phyloP scores from a whole-genome alignment of 2,113 vertebrate species.

The Diphyllodes magnificus region DNA sequence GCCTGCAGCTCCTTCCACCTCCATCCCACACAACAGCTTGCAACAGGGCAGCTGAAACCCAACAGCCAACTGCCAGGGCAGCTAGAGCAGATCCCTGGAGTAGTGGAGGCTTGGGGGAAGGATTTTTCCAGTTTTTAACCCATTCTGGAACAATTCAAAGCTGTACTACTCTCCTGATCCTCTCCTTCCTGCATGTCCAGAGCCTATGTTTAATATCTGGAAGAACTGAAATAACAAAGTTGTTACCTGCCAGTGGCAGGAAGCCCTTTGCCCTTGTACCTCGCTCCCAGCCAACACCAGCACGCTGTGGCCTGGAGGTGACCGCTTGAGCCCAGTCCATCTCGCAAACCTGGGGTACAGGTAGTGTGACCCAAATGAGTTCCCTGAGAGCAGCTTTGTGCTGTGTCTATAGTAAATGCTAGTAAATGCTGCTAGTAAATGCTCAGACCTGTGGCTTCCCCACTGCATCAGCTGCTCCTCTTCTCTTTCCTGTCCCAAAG shows the following conservation, averaged over 20 bases:
- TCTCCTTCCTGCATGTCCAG: neutral
- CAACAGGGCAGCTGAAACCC: neutral
- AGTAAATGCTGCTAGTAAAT: neutral
- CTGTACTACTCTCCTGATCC: neutral
- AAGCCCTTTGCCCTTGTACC: neutral
- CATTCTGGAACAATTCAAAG: neutral
- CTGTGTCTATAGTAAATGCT: neutral
- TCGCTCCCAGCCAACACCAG: accelerated
- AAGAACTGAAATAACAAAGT: neutral
- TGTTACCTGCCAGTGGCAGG: neutral
- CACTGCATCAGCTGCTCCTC: neutral
- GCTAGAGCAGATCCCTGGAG: neutral
- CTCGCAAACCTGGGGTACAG: accelerated
- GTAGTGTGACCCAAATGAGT: neutral
- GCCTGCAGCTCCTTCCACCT: accelerated
- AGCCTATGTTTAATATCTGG: accelerated
- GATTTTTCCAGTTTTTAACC: neutral
- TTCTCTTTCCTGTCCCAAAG: neutral
- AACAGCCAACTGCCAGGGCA: accelerated
- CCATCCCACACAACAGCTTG: neutral
- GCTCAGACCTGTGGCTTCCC: neutral
- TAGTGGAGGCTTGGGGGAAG: accelerated
- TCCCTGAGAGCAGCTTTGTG: neutral
- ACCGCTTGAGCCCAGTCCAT: accelerated
- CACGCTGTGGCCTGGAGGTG: accelerated